Evolutionary conservation across 1,140 invertebrate species (phyloP).

Genomic region (Stegodyphus dumicola): DNA sequence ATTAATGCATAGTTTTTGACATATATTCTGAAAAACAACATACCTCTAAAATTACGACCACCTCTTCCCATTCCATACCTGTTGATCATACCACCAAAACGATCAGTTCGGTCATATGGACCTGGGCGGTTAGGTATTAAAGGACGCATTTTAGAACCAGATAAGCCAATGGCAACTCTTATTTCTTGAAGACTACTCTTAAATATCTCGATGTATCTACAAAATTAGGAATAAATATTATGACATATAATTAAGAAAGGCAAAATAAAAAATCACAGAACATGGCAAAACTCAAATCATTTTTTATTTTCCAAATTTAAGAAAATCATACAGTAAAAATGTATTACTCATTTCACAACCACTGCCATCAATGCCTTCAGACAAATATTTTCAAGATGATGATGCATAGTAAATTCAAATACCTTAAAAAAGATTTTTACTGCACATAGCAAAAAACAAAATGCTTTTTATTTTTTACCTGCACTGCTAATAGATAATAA

Average conservation of each 20-base stretch:
- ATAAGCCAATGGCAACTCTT: conserved; percentile 74
- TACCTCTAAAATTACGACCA: conserved; percentile 51
- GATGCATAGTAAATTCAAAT: too few relatives aligned
- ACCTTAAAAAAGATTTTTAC: too few relatives aligned
- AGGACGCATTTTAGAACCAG: conserved; percentile 70
- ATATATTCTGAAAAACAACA: too few relatives aligned
- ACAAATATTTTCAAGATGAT: too few relatives aligned
- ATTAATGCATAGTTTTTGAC: too few relatives aligned
- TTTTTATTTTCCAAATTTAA: neutral
- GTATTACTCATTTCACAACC: neutral
- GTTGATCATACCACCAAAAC: conserved; percentile 50
- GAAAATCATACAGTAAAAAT: too few relatives aligned
- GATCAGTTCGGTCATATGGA: conserved; percentile 83
- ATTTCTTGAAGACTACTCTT: conserved; percentile 86
- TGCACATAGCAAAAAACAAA: too few relatives aligned
- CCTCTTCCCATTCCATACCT: conserved; percentile 73
- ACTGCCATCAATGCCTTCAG: too few relatives aligned
- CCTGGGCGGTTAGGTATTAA: conserved; percentile 74
- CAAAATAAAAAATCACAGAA: neutral
- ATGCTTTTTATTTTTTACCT: too few relatives aligned
- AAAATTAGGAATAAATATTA: conserved; percentile 7
- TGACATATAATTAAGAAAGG: neutral
- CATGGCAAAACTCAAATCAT: neutral
- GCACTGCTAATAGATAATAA: too few relatives aligned
- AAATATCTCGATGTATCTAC: conserved; percentile 95